phyloP scores from a whole-genome alignment of 2,113 vertebrate species.

The Phoenicopterus ruber region DNA sequence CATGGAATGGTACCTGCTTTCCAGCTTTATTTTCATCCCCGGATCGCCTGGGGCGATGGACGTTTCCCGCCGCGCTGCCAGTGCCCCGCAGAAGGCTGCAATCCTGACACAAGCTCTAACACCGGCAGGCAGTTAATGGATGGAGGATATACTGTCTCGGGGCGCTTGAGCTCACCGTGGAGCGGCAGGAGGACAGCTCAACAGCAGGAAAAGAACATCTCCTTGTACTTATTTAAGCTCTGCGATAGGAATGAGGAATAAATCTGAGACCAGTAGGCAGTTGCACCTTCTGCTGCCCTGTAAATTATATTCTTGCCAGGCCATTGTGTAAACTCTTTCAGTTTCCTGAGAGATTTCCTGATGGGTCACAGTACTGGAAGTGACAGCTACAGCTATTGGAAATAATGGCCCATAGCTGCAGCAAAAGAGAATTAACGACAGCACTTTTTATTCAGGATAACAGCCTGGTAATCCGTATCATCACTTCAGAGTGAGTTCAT shows the following conservation, averaged over 20 bases:
- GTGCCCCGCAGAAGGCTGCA: not conserved
- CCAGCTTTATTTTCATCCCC: not conserved
- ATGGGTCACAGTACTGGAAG: constrained; percentile 67
- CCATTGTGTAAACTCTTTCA: constrained; percentile 72
- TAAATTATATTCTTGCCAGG: constrained; percentile 73
- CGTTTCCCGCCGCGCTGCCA: not conserved
- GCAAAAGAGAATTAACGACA: constrained; percentile 72
- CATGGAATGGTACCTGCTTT: not conserved
- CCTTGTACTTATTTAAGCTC: constrained; percentile 60
- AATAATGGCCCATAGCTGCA: constrained; percentile 75
- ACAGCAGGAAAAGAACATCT: constrained; percentile 52
- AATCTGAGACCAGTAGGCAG: constrained; percentile 54
- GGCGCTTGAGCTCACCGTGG: not conserved
- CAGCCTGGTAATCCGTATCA: constrained; percentile 56
- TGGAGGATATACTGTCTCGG: not conserved
- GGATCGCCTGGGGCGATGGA: not conserved
- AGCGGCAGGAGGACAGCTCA: constrained; percentile 22
- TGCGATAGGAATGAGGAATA: constrained; percentile 9
- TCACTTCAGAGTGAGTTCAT: constrained; percentile 66
- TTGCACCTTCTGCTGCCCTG: constrained; percentile 58
- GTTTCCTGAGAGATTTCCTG: constrained; percentile 72
- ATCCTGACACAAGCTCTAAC: not conserved
- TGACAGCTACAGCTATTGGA: constrained; percentile 69
- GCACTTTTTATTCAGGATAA: constrained; percentile 68
- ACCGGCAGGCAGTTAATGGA: not conserved